phyloP scores from a whole-genome alignment of 2,113 vertebrate genomes.

The Laticauda colubrina region DNA sequence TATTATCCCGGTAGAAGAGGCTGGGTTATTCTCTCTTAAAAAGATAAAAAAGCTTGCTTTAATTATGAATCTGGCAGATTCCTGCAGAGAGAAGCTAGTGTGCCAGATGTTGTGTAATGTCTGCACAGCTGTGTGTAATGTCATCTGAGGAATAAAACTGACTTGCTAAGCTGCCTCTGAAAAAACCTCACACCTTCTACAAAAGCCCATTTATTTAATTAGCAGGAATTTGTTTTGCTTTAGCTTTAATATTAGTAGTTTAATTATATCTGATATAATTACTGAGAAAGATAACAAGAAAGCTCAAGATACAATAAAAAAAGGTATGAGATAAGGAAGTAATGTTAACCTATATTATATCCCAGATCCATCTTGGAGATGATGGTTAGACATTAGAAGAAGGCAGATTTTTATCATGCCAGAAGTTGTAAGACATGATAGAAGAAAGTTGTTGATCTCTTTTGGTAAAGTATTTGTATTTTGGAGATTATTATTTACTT shows the following conservation, averaged over 20 bases:
- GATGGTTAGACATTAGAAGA: background rate
- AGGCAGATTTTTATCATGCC: background rate
- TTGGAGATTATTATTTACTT: background rate
- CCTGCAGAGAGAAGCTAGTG: background rate
- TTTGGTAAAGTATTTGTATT: background rate
- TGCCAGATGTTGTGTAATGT: constrained; percentile 20
- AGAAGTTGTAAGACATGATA: background rate
- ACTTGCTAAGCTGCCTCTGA: constrained; percentile 4
- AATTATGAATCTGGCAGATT: background rate
- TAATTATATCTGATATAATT: background rate
- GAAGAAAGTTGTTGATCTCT: background rate
- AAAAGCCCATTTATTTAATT: constrained; percentile 11
- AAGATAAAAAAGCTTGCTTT: background rate
- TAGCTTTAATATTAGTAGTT: background rate
- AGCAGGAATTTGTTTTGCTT: background rate
- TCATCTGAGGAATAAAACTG: background rate
- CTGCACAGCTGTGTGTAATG: background rate
- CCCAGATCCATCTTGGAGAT: background rate
- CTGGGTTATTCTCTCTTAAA: background rate
- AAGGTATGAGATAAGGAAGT: background rate
- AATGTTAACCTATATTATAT: background rate
- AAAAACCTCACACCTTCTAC: constrained; percentile 1
- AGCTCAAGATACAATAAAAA: background rate
- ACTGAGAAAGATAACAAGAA: background rate
- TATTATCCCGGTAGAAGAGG: background rate